A percentile compares a stretch with the other conserved stretches of the same genome.
Conservation (phyloP, 2,797 vertebrate species). For the Hemibagrus guttatus region DNA sequence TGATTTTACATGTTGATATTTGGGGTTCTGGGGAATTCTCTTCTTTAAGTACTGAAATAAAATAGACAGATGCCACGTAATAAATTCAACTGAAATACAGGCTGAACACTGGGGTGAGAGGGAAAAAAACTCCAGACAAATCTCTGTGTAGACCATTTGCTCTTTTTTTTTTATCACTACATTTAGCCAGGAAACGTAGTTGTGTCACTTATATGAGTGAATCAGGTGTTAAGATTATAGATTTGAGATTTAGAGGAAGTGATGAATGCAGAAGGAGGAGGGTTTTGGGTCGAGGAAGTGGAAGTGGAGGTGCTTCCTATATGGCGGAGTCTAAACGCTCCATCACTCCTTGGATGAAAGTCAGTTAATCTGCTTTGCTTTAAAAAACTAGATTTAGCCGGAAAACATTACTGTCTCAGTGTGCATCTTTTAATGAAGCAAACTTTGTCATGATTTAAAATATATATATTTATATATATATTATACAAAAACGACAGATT, state of each 20-base stretch:
- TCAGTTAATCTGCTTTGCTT: too few relatives aligned
- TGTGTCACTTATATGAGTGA: neutral
- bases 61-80: neutral
- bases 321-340: too few relatives aligned
- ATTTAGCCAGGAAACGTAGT: neutral
- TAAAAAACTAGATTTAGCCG: too few relatives aligned
- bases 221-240: neutral
- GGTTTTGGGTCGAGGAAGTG: neutral
- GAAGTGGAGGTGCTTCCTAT: neutral
- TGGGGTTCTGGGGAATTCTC: constrained; percentile 85
- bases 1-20: constrained; percentile 86
- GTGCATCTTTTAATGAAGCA: too few relatives aligned
- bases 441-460: too few relatives aligned
- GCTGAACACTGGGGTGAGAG: neutral
- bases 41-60: constrained; percentile 81
- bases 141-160: neutral
- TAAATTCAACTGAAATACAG: neutral
- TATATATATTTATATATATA: too few relatives aligned
- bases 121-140: neutral
- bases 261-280: neutral
- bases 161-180: neutral
- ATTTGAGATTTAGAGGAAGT: neutral
- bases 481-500: too few relatives aligned
- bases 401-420: too few relatives aligned
- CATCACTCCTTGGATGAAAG: too few relatives aligned